Conservation (phyloP, 2,888 invertebrate genomes). For the Nomada flava region DNA sequence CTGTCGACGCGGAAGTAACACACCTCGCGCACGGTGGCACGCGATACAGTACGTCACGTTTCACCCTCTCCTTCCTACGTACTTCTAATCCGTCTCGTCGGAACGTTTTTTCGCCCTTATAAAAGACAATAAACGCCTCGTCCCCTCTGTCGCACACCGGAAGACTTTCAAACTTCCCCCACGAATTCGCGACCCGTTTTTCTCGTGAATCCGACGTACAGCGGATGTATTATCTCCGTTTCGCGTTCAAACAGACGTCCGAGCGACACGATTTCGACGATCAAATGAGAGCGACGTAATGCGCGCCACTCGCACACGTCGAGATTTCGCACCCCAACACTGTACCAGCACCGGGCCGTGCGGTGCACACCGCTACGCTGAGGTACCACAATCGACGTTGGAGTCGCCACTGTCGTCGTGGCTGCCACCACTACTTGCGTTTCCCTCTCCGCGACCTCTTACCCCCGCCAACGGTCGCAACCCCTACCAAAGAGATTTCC, state of each 20-base stretch:
- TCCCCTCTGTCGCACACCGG: neutral
- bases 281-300: conserved; percentile 36
- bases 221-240: neutral
- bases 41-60: conserved; percentile 19
- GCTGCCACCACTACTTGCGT: conserved; percentile 52
- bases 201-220: no score
- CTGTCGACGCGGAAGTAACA: conserved; percentile 4
- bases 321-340: conserved; percentile 65
- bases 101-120: neutral
- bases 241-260: neutral
- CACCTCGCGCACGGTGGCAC: conserved; percentile 18
- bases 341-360: conserved; percentile 57
- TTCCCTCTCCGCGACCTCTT: neutral
- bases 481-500: neutral
- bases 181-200: neutral
- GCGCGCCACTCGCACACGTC: conserved; percentile 62
- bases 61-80: neutral
- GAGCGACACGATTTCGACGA: conserved; percentile 6
- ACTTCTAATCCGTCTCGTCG: no score
- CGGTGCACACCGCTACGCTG: conserved; percentile 63
- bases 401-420: conserved; percentile 64
- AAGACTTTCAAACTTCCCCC: neutral
- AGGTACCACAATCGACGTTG: conserved; percentile 61
- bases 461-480: conserved; percentile 13
- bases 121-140: neutral